Conservation (phyloP, 2,113 vertebrate species). For the Otolemur garnettii region DNA sequence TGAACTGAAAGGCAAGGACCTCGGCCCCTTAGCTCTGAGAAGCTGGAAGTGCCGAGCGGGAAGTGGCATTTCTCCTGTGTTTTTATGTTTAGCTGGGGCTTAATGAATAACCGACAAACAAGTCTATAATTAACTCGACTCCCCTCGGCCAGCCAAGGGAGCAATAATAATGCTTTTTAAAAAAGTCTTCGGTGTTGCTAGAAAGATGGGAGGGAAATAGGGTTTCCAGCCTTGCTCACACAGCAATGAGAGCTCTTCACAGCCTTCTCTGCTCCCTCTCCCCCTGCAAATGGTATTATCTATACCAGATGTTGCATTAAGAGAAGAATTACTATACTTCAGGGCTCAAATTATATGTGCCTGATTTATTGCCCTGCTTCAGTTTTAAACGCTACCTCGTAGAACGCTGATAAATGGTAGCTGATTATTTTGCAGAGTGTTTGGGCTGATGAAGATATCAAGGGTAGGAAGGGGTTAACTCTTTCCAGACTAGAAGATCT, state of each 20-base stretch:
- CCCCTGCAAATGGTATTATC: constrained; percentile 80
- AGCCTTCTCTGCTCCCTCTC: neutral
- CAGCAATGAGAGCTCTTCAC: constrained; percentile 23
- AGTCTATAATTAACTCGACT: constrained; percentile 78
- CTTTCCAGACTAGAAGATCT: constrained; percentile 76
- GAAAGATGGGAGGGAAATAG: constrained; percentile 68
- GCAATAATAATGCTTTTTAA: constrained; percentile 81
- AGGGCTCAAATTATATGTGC: constrained; percentile 80
- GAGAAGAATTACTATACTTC: constrained; percentile 85
- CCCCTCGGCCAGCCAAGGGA: constrained; percentile 63
- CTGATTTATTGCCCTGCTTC: constrained; percentile 81
- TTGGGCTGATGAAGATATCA: constrained; percentile 79
- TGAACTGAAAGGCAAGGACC: neutral
- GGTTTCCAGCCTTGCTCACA: neutral
- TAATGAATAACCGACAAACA: constrained; percentile 76
- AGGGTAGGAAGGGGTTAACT: constrained; percentile 83
- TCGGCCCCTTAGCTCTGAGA: constrained; percentile 76
- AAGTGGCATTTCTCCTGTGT: constrained; percentile 76
- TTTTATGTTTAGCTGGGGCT: constrained; percentile 81
- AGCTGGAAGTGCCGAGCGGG: constrained; percentile 68
- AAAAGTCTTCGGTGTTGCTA: constrained; percentile 77
- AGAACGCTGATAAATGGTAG: constrained; percentile 84
- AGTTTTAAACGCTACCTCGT: constrained; percentile 82
- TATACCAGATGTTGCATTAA: constrained; percentile 87
- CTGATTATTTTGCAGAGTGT: constrained; percentile 82